A percentile compares a stretch with the other conserved stretches of the same genome.
phyloP scores from a whole-genome alignment of 2,888 invertebrate genomes.

The Drosophila demipolita region DNA sequence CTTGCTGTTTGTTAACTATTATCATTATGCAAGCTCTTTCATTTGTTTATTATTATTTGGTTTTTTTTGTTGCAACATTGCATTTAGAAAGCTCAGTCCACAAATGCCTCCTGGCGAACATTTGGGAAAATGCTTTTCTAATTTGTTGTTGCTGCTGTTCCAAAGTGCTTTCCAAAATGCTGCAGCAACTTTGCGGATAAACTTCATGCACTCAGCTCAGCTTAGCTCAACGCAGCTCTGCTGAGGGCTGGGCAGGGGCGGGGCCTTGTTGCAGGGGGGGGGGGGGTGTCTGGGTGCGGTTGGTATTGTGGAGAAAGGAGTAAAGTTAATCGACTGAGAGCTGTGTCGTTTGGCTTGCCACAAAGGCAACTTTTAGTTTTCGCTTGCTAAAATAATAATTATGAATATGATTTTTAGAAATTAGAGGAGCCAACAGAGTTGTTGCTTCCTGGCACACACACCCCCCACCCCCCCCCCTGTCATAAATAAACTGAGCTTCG shows the following conservation, averaged over 20 bases:
- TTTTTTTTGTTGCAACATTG: conserved; percentile 22
- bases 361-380: conserved; percentile 68
- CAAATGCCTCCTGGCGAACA: conserved; percentile 22
- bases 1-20: conserved; percentile 9
- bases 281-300: not conserved
- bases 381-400: conserved; percentile 73
- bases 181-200: conserved; percentile 46
- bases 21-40: conserved; percentile 16
- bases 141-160: conserved; percentile 31
- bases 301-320: conserved; percentile 1
- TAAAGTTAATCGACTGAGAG: conserved; percentile 23
- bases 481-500: conserved; percentile 33
- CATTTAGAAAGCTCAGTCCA: conserved; percentile 37
- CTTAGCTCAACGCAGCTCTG: not conserved
- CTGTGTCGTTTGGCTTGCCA: conserved; percentile 28
- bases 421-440: conserved; percentile 33
- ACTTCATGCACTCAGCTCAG: conserved; percentile 40
- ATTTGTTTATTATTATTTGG: conserved; percentile 2
- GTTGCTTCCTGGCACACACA: conserved; percentile 10
- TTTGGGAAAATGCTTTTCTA: conserved; percentile 43
- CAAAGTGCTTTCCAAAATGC: conserved; percentile 41
- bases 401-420: conserved; percentile 68
- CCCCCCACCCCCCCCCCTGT: conserved; percentile 33
- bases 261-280: not conserved
- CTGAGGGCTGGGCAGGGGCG: not conserved